These are phyloP conservation scores for Candoia aspera DNA, from an alignment of 2,113 vertebrate genomes.

Conservation along the genomic window DNA sequence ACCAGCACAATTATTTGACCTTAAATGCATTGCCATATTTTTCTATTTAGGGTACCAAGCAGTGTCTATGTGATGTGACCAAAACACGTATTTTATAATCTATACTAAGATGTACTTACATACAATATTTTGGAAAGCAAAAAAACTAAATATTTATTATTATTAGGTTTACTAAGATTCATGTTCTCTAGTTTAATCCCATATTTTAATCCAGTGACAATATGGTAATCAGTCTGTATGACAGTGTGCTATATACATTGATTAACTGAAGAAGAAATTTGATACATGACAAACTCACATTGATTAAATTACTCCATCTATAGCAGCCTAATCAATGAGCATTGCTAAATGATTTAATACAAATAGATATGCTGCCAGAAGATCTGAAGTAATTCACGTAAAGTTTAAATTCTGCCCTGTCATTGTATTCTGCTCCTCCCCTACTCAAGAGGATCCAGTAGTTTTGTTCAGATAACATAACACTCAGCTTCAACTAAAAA, in stretches of 20 bases:
- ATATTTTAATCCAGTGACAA: conserved; percentile 6
- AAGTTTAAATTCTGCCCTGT: conserved; percentile 16
- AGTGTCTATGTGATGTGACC: conserved; percentile 30
- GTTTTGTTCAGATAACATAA: neutral
- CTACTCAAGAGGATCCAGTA: neutral
- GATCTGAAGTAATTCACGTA: conserved; percentile 14
- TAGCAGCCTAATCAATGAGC: conserved; percentile 19
- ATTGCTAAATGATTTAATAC: conserved; percentile 27
- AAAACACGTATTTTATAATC: conserved; percentile 10
- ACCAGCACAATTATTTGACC: conserved; percentile 72
- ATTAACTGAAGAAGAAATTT: conserved; percentile 20
- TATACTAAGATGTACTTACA: conserved; percentile 1
- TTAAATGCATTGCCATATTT: conserved; percentile 53
- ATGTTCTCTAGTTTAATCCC: neutral
- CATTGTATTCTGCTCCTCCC: neutral
- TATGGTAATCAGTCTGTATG: neutral
- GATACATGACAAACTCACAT: conserved; percentile 8
- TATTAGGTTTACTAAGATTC: conserved; percentile 6
- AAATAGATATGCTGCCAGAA: conserved; percentile 14
- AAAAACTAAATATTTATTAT: conserved; percentile 31
- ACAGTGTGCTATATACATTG: conserved; percentile 18
- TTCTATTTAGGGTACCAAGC: conserved; percentile 40
- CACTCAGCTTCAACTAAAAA: neutral
- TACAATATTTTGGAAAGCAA: conserved; percentile 12
- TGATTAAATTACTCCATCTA: conserved; percentile 8